These are phyloP conservation scores for Dione vanillae DNA, from an alignment of 2,888 invertebrate genomes.

Conservation along the genomic window DNA sequence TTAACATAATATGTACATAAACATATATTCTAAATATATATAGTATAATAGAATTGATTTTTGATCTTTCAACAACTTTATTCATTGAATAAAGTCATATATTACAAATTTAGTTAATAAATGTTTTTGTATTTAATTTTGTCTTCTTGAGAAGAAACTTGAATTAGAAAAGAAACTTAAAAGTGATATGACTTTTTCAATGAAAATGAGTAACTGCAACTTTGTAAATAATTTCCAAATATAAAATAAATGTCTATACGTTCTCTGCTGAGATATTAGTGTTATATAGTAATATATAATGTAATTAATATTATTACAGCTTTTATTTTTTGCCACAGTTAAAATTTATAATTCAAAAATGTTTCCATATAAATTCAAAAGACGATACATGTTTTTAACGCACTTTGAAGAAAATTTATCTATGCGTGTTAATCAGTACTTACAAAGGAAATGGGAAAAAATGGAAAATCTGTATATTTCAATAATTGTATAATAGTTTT, in stretches of 20 bases:
- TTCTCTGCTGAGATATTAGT: background rate
- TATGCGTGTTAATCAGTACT: too few relatives aligned
- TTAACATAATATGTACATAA: background rate
- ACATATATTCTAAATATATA: background rate
- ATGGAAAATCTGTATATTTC: too few relatives aligned
- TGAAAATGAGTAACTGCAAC: background rate
- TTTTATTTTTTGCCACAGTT: background rate
- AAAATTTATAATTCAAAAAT: background rate
- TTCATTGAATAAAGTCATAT: background rate
- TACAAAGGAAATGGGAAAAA: too few relatives aligned
- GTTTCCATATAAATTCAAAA: background rate
- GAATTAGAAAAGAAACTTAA: too few relatives aligned
- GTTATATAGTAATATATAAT: constrained; percentile 5
- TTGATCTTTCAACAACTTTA: background rate
- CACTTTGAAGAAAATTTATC: too few relatives aligned
- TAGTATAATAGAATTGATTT: background rate
- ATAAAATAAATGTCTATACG: background rate
- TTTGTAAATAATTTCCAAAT: constrained; percentile 11
- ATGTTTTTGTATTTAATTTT: too few relatives aligned
- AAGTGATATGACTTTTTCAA: constrained; percentile 11
- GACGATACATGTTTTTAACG: too few relatives aligned
- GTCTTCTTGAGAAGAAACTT: too few relatives aligned
- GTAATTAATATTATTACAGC: background rate
- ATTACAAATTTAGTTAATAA: background rate
- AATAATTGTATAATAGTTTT: background rate